These are phyloP conservation scores for Yponomeuta cagnagella DNA, from an alignment of 2,888 invertebrate species.

Conservation along the genomic window DNA sequence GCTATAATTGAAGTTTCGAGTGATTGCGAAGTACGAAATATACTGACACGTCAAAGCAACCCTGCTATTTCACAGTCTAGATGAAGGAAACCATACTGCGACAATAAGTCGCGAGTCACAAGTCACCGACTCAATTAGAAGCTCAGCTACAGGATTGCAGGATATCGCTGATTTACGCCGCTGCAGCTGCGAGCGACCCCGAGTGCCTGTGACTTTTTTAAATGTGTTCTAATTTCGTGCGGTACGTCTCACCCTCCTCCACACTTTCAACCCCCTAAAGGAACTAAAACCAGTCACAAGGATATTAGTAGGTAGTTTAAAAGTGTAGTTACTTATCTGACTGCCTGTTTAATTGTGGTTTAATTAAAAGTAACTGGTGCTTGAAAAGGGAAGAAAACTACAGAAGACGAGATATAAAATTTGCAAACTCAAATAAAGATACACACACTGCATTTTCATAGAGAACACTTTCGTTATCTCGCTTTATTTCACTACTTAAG, in stretches of 20 bases:
- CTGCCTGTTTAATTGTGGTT: too few species aligned
- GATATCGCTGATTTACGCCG: background rate
- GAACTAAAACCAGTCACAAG: background rate
- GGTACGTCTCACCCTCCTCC: background rate
- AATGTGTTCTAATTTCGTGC: constrained; percentile 1
- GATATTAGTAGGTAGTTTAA: too few species aligned
- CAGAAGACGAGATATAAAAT: too few species aligned
- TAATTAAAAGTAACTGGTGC: too few species aligned
- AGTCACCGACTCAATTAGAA: background rate
- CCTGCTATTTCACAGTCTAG: background rate
- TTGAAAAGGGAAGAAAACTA: too few species aligned
- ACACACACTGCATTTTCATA: too few species aligned
- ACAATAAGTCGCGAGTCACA: background rate
- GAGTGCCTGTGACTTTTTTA: background rate
- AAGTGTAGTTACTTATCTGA: too few species aligned
- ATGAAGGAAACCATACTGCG: background rate
- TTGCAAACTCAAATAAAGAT: too few species aligned
- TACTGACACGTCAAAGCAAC: background rate
- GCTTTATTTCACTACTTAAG: too few species aligned
- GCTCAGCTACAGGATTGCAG: background rate
- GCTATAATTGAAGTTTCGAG: too few species aligned
- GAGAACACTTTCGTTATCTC: too few species aligned
- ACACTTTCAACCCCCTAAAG: background rate
- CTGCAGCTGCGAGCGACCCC: background rate
- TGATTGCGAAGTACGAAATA: too few species aligned